Evolutionary conservation across 2,888 invertebrate species (phyloP), one percentile per base, ranked within the genome.

Genomic region (Lasioglossum leucozonium): DNA sequence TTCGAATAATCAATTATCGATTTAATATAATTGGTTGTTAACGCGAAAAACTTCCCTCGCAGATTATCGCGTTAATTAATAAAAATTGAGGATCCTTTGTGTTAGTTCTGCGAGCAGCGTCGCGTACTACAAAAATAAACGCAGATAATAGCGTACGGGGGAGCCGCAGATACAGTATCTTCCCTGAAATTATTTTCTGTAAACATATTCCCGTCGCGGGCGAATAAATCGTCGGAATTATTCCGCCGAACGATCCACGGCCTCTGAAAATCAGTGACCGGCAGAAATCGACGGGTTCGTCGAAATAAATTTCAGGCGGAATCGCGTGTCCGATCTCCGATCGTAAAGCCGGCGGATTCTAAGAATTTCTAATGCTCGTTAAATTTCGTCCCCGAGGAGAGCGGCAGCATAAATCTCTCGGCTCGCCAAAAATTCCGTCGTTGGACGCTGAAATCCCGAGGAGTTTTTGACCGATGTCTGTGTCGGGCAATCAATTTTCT

Each of bases 371-470:
- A 67, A 37, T 37, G 37, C 11, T 37, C 37, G 37, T 67, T 67
- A 67, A 67, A 67, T 37, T 67, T 22, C 18, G 30, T 65, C 65
- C 34, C 65, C 22, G 18, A 30, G 34, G 30, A 22, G 30, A 22
- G 30, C 18, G 18, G 18, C 4, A 18, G 65, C 65, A 65, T 65
- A 65, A 65, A 37, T 67, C 67, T 67, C 40, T n/a, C 40, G 22
- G 67, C 34, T 67, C 67, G 37, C 40, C 40, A 67, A 67, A 67
- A 67, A 67, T 67, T 40, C 37, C 11, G 34, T 67, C 67, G 37
- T 11, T n/a, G 22, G 22, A n/a, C 10, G 10, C 40, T 10, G 30
- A 30, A 65, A 22, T n/a, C 5, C 5, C 40, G 67, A 40, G 10
- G 34, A 13, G 30, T 34, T 37, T 67, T 67, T 34, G 40, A 34